Base-by-base conservation (phyloP, 2,888 invertebrate genomes). In the Lymantria dispar region DNA sequence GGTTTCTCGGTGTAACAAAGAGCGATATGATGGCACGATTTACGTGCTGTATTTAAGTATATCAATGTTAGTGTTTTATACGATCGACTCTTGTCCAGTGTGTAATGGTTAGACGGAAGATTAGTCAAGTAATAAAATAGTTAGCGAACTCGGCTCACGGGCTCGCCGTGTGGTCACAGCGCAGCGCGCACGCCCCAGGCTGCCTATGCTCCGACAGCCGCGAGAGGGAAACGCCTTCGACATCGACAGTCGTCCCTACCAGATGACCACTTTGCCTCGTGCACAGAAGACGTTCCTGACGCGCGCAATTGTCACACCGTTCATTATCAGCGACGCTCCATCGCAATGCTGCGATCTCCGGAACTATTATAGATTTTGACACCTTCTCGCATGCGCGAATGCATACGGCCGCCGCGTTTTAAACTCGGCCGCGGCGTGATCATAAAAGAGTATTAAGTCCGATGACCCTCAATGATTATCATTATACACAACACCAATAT, bases 301-400 rank as follows among this genome's bases (percentile, higher is more conserved):
- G 71, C 77, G 74, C 75, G 70, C 72, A 74, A 22, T 69, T 64
- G 68, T 69, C 75, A 70, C 69, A 70, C 68, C 72, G 73, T 74
- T 75, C 68, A 76, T 72, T 73, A 74, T 63, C 58, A 72, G 75
- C 72, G 70, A 63, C 69, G 68, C 70, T 75, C 75, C 70, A 83
- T 78, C 72, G 79, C 80, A 80, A 80, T 79, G 65, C 74, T 77
- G 74, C 76, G 80, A 84, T 83, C 82, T 80, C 70, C 76, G 73
- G 65, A 85, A 87, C 83, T 89, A 89, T 82, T 89, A 89, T 88
- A 89, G 89, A 88, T 90, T 90, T 88, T 87, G 88, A 91, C 87
- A 85, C 83, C 83, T 84, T 77, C 83, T 89, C 88, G 91, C 91
- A 91, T 91, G 91, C 91, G 90, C 89, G 85, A 87, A 83, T 90